These are phyloP conservation scores for Dasyornis broadbenti DNA, from an alignment of 2,113 vertebrate genomes.

Conservation along the genomic window DNA sequence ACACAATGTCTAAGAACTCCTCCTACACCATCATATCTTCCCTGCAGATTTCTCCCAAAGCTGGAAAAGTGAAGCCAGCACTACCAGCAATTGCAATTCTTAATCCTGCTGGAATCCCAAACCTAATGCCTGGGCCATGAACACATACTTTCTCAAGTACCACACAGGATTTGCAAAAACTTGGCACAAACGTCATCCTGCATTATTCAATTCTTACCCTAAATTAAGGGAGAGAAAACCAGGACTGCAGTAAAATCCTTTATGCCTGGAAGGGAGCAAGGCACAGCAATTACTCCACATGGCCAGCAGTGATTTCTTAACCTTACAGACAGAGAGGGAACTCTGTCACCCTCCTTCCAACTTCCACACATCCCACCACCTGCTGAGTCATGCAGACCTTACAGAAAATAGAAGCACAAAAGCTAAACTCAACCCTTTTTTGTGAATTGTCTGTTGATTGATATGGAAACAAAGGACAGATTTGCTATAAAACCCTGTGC, in stretches of 20 bases:
- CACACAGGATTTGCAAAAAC: not conserved
- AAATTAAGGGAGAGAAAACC: not conserved
- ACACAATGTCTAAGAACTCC: slow-evolving; percentile 33
- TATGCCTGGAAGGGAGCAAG: not conserved
- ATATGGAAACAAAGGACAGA: not conserved
- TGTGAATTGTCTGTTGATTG: not conserved
- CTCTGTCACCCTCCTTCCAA: not conserved
- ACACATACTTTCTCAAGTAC: not conserved
- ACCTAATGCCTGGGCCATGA: not conserved
- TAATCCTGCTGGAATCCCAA: not conserved
- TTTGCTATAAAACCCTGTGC: not conserved
- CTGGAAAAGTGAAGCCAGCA: not conserved
- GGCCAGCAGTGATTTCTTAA: not conserved
- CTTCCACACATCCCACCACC: not conserved
- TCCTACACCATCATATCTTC: slow-evolving; percentile 15
- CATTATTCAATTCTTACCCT: not conserved
- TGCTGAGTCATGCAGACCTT: not conserved
- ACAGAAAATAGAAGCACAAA: not conserved
- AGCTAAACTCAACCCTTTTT: not conserved
- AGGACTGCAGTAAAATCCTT: not conserved
- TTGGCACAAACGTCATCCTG: not conserved
- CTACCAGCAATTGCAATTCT: not conserved
- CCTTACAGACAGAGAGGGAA: not conserved
- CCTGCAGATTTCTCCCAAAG: not conserved
- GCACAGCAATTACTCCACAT: not conserved